Percentiles rank a stretch among this genome's conserved stretches.
Evolutionary conservation across 2,113 vertebrate genomes (phyloP).

Genomic region (Urocolius indicus): DNA sequence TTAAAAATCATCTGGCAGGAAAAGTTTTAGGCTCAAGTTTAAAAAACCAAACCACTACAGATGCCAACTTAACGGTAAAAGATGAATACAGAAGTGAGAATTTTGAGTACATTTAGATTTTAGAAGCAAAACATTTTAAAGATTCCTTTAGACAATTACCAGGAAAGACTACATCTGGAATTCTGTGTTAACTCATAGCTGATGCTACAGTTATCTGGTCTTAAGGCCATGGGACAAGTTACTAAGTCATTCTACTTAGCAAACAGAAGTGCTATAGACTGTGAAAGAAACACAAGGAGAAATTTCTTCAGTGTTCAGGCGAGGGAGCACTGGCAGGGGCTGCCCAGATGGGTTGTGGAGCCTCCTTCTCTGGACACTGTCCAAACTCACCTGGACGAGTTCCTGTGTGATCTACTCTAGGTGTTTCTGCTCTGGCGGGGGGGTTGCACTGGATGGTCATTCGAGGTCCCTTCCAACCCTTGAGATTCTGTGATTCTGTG

Average conservation of each 20-base stretch:
- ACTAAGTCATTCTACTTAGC: not conserved
- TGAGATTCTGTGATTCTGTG: no score
- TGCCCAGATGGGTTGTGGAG: no score
- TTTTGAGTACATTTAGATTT: not conserved
- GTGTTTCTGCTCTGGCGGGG: no score
- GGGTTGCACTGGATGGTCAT: no score
- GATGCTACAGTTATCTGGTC: not conserved
- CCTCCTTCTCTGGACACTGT: no score
- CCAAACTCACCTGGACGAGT: no score
- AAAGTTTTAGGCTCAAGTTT: not conserved
- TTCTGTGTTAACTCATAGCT: not conserved
- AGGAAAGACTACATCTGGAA: not conserved
- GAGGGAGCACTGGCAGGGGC: no score
- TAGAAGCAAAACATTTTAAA: not conserved
- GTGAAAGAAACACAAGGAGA: not conserved
- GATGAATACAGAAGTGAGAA: not conserved
- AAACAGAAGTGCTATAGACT: not conserved
- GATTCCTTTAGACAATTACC: not conserved
- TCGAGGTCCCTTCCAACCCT: no score
- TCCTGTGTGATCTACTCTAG: no score
- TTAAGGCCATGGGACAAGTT: not conserved
- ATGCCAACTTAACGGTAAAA: not conserved
- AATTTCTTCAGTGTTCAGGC: no score
- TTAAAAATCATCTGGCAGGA: not conserved
- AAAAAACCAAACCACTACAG: not conserved